phyloP scores from a whole-genome alignment of 1,140 invertebrate genomes.

The Ceratosolen fusciceps region DNA sequence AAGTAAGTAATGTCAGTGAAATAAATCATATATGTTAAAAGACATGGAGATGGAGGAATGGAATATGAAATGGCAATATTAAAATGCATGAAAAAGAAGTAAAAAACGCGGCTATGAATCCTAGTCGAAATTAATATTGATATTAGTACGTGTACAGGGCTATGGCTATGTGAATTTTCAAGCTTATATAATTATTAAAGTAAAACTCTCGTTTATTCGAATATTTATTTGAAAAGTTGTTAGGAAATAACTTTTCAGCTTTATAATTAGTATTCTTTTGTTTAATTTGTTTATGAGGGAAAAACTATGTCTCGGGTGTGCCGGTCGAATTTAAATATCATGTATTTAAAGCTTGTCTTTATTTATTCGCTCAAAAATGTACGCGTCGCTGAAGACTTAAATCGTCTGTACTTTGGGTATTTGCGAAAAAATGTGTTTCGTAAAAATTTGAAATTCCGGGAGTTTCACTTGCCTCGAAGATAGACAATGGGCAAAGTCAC shows the following conservation, averaged over 20 bases:
- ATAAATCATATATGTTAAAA: neutral
- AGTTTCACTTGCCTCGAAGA: neutral
- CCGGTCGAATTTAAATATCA: no score
- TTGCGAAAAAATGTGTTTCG: no score
- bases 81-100: neutral
- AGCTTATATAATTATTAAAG: neutral
- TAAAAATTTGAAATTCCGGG: neutral
- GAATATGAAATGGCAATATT: neutral
- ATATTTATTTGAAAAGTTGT: neutral
- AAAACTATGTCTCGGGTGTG: no score
- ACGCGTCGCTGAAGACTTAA: no score
- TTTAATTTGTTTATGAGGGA: no score
- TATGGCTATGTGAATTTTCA: neutral
- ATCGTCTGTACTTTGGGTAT: no score
- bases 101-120: neutral
- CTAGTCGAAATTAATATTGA: neutral
- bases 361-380: no score
- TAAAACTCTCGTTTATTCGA: neutral
- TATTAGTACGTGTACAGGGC: neutral
- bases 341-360: no score
- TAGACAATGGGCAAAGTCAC: neutral
- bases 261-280: no score
- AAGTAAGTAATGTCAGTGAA: neutral
- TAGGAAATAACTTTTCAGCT: no score
- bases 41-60: neutral